A percentile compares a stretch with the other conserved stretches of the same genome.
These are phyloP conservation scores for Scaptomyza cyrtandrae DNA, from an alignment of 2,888 invertebrate genomes.

Conservation along the genomic window DNA sequence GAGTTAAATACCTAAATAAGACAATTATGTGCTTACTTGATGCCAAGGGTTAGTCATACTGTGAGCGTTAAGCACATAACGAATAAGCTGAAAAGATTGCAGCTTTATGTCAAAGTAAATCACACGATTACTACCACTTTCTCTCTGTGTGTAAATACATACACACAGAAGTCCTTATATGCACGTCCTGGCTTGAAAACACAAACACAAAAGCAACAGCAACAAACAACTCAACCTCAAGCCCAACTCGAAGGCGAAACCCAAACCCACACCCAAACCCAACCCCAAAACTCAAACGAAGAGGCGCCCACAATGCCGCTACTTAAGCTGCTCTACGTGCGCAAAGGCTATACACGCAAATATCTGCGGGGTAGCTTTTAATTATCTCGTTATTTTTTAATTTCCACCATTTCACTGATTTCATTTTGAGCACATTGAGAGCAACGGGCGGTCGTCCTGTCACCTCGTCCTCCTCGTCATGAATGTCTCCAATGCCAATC, in stretches of 20 bases:
- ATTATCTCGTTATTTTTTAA: conserved; percentile 82
- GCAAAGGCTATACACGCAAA: conserved; percentile 56
- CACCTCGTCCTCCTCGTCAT: not conserved
- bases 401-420: conserved; percentile 75
- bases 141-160: conserved; percentile 2
- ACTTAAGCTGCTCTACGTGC: conserved; percentile 73
- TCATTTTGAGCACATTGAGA: conserved; percentile 65
- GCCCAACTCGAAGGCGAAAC: not conserved
- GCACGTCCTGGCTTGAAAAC: conserved; percentile 11
- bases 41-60: conserved; percentile 22
- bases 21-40: conserved; percentile 1
- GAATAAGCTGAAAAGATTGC: conserved; percentile 31
- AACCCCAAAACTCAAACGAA: not conserved
- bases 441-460: conserved; percentile 26
- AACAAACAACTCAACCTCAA: conserved; percentile 6
- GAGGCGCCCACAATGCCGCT: conserved; percentile 54
- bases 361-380: conserved; percentile 81
- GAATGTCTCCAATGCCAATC: conserved; percentile 19
- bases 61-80: conserved; percentile 22
- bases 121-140: conserved; percentile 33
- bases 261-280: conserved; percentile 7
- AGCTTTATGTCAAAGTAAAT: conserved; percentile 42
- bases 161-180: conserved; percentile 4
- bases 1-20: conserved; percentile 3
- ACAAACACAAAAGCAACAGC: conserved; percentile 18